Evolutionary conservation across 2,888 invertebrate genomes (phyloP).

Genomic region (Therioaphis trifolii): DNA sequence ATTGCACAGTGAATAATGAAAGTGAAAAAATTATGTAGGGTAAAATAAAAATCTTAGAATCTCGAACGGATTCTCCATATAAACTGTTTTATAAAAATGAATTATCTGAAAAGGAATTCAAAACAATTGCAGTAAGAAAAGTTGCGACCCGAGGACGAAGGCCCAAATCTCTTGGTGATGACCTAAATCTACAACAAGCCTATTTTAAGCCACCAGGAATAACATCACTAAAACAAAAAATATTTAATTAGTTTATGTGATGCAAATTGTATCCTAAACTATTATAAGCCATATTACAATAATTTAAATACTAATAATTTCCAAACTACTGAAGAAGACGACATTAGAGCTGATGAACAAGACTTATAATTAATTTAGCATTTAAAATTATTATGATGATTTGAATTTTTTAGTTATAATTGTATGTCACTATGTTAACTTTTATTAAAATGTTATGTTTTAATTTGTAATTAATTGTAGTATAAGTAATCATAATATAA

Average conservation of each 20-base stretch:
- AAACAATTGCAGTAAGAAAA: slow-evolving; percentile 1
- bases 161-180: not conserved
- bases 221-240: not conserved
- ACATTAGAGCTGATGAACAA: not conserved
- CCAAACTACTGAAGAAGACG: not conserved
- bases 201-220: slow-evolving; percentile 11
- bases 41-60: slow-evolving; percentile 10
- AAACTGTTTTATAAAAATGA: slow-evolving; percentile 31
- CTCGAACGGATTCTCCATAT: not conserved
- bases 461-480: slow-evolving; percentile 7
- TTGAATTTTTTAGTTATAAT: not conserved
- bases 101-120: not conserved
- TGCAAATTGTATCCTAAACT: slow-evolving; percentile 18
- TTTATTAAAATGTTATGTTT: slow-evolving; percentile 8
- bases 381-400: not conserved
- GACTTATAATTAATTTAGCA: not conserved
- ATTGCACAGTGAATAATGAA: not conserved
- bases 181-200: not conserved
- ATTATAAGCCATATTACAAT: slow-evolving; percentile 24
- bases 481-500: not conserved
- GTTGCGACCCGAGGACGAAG: not conserved
- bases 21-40: not conserved
- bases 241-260: not conserved
- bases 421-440: not conserved
- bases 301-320: slow-evolving; percentile 9